phyloP scores from a whole-genome alignment of 2,888 invertebrate genomes.

The Drosophila anomalipes region DNA sequence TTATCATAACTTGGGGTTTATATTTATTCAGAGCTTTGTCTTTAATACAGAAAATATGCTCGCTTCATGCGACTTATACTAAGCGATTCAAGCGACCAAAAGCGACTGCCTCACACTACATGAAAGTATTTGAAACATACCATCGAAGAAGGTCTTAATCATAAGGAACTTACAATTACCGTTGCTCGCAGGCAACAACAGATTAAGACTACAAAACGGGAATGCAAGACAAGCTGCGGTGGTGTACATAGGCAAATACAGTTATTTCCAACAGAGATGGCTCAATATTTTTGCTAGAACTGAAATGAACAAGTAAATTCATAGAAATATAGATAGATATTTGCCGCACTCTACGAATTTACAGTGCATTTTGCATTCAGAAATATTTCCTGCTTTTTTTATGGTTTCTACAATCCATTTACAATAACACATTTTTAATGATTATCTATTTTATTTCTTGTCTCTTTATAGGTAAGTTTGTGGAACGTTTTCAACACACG shows the following conservation, averaged over 20 bases:
- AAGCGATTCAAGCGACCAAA: no score
- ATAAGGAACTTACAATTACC: background rate
- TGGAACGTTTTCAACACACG: background rate
- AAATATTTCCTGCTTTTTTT: background rate
- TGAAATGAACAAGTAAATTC: background rate
- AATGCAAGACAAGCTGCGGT: background rate
- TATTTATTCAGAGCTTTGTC: no score
- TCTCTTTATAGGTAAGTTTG: conserved; percentile 64
- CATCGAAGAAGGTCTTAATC: no score
- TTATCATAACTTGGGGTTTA: no score
- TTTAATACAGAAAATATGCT: no score
- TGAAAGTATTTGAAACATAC: no score
- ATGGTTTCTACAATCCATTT: background rate
- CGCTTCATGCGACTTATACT: no score
- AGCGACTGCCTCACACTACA: no score
- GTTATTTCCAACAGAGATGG: background rate
- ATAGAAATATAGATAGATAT: background rate
- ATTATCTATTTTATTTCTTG: background rate
- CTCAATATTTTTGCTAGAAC: background rate
- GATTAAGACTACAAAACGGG: background rate
- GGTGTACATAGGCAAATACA: background rate
- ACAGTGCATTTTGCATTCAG: background rate
- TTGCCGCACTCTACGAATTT: background rate
- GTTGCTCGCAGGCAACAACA: background rate
- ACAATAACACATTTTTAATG: background rate